These are phyloP conservation scores for Anticlea derivata DNA, from an alignment of 2,888 invertebrate species.

Conservation along the genomic window DNA sequence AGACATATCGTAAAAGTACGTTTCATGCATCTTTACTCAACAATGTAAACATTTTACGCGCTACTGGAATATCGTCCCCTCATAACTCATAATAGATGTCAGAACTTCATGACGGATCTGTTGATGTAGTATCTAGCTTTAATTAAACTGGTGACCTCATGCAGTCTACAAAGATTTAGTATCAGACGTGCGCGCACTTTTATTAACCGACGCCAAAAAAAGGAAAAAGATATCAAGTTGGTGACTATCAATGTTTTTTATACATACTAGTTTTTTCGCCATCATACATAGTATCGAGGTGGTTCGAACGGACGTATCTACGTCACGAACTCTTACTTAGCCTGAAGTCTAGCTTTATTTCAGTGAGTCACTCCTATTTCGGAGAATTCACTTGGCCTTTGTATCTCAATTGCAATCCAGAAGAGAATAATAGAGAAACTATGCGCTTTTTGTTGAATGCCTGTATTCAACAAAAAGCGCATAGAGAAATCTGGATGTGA, in stretches of 20 bases:
- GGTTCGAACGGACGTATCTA: no score
- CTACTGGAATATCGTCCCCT: neutral
- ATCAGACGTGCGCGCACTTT: neutral
- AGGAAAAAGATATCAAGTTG: no score
- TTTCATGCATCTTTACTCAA: neutral
- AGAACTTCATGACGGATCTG: neutral
- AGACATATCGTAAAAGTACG: no score
- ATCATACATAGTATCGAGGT: no score
- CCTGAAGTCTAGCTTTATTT: no score
- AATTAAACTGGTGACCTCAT: neutral
- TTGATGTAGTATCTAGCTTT: neutral
- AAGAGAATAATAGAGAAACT: no score
- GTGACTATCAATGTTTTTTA: no score
- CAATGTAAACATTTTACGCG: neutral
- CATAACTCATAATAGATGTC: neutral
- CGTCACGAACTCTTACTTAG: no score
- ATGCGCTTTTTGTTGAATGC: no score
- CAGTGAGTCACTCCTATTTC: no score
- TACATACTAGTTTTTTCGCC: no score
- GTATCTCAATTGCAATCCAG: neutral
- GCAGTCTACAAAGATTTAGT: neutral
- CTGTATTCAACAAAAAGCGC: neutral
- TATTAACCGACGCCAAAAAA: no score
- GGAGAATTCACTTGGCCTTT: neutral
- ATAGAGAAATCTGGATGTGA: neutral